phyloP scores from a whole-genome alignment of 1,140 invertebrate species.

The Andricus grossulariae region DNA sequence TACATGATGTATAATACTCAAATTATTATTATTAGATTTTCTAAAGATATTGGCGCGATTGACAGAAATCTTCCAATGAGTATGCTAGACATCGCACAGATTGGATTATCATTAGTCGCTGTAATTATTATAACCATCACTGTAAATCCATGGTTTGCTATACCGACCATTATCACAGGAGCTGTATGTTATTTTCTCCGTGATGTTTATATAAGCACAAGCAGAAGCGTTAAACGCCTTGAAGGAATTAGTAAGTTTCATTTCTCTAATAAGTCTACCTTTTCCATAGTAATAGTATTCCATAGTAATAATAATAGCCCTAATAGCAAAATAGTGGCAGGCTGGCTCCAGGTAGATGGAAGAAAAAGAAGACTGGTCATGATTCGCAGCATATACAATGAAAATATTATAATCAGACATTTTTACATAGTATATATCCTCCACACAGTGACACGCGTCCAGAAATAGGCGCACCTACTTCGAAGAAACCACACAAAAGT shows the following conservation, averaged over 20 bases:
- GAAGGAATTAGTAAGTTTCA: conserved; percentile 88
- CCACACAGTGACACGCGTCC: no score
- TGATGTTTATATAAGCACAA: conserved; percentile 87
- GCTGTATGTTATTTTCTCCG: conserved; percentile 83
- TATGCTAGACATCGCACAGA: conserved; percentile 84
- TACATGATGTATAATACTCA: no score
- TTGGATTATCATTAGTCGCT: conserved; percentile 83
- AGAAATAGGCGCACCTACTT: no score
- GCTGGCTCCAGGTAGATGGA: conserved; percentile 68
- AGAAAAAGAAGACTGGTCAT: conserved; percentile 33
- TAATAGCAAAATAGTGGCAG: conserved; percentile 56
- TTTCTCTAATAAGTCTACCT: conserved; percentile 74
- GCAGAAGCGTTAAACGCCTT: conserved; percentile 89
- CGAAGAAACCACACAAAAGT: no score
- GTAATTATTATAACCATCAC: conserved; percentile 85
- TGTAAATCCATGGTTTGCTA: conserved; percentile 85
- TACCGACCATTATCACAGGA: conserved; percentile 83
- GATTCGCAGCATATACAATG: no score
- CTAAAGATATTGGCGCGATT: conserved; percentile 89
- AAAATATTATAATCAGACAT: no score
- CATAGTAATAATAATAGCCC: conserved; percentile 81
- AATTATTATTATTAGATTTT: conserved; percentile 74
- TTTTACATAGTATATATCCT: no score
- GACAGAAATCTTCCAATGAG: conserved; percentile 88
- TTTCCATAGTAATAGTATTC: conserved; percentile 82